Percentiles rank a stretch among this genome's conserved stretches.
phyloP scores from a whole-genome alignment of 1,140 invertebrate genomes.

The Aphaenogaster ashmeadi region DNA sequence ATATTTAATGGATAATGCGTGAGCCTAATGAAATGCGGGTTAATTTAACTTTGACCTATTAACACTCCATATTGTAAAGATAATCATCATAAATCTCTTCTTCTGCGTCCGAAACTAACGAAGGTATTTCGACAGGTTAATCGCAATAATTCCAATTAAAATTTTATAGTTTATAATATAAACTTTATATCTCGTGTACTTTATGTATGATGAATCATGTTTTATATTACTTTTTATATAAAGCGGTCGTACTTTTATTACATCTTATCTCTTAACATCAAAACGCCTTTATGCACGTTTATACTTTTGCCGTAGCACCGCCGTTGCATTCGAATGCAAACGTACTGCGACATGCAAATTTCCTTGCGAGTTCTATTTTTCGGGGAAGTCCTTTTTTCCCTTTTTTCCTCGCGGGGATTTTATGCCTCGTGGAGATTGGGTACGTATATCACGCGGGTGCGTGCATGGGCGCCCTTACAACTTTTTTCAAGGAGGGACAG shows the following conservation, averaged over 20 bases:
- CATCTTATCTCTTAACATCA: background rate
- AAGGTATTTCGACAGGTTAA: background rate
- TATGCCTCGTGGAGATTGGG: background rate
- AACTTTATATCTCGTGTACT: background rate
- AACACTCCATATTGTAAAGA: background rate
- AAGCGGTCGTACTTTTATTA: background rate
- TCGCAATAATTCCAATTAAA: background rate
- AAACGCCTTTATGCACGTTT: background rate
- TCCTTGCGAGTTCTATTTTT: background rate
- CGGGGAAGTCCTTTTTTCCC: background rate
- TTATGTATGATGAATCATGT: background rate
- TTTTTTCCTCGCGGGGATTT: constrained; percentile 10
- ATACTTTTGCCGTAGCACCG: background rate
- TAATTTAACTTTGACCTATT: constrained; percentile 41
- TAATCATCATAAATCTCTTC: constrained; percentile 17
- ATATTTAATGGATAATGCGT: constrained; percentile 1
- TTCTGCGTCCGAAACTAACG: constrained; percentile 6
- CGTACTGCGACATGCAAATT: background rate
- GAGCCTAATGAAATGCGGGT: constrained; percentile 15
- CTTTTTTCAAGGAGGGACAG: too few species aligned
- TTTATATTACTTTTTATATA: background rate
- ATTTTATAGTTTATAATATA: background rate
- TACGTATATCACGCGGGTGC: constrained; percentile 8
- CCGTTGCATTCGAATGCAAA: background rate
- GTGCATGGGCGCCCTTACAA: background rate